phyloP scores from a whole-genome alignment of 2,797 vertebrate species.

The Anabas testudineus region DNA sequence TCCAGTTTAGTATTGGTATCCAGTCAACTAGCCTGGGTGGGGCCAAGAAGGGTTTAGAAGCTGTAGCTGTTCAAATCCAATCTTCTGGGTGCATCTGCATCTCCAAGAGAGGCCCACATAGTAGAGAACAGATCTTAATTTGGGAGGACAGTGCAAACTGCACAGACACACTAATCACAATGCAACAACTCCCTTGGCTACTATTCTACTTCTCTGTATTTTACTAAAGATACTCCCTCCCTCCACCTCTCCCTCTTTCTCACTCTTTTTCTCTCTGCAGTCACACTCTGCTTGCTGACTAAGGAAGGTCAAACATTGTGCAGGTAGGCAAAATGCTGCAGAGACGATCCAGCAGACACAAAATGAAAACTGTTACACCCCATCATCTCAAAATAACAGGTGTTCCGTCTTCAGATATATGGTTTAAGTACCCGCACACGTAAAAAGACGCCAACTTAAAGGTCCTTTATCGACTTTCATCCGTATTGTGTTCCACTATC shows the following conservation, averaged over 20 bases:
- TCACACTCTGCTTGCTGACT: constrained; percentile 75
- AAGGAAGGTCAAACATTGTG: constrained; percentile 79
- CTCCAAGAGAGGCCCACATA: constrained; percentile 21
- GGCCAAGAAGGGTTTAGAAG: constrained; percentile 20
- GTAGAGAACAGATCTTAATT: constrained; percentile 38
- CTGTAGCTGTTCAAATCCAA: constrained; percentile 30
- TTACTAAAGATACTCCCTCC: constrained; percentile 62
- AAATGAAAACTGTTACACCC: constrained; percentile 46
- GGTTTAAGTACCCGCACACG: constrained; percentile 17
- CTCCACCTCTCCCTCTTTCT: constrained; percentile 51
- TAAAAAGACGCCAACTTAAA: constrained; percentile 29
- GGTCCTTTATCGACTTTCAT: constrained; percentile 17
- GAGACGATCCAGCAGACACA: constrained; percentile 42
- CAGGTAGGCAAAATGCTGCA: constrained; percentile 71
- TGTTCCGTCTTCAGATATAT: constrained; percentile 45
- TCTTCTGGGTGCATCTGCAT: constrained; percentile 17
- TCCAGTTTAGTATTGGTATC: constrained; percentile 13
- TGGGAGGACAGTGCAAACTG: constrained; percentile 36
- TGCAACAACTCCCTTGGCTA: constrained; percentile 67
- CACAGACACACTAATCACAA: constrained; percentile 59
- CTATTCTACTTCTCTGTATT: constrained; percentile 63
- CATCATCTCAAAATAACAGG: constrained; percentile 61
- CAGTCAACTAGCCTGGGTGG: constrained; percentile 25
- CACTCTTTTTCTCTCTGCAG: constrained; percentile 65
- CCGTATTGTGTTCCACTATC: constrained; percentile 24